Percentiles rank a stretch among this genome's conserved stretches.
Conservation (phyloP, 2,888 invertebrate species). For the Eupithecia centaureata region DNA sequence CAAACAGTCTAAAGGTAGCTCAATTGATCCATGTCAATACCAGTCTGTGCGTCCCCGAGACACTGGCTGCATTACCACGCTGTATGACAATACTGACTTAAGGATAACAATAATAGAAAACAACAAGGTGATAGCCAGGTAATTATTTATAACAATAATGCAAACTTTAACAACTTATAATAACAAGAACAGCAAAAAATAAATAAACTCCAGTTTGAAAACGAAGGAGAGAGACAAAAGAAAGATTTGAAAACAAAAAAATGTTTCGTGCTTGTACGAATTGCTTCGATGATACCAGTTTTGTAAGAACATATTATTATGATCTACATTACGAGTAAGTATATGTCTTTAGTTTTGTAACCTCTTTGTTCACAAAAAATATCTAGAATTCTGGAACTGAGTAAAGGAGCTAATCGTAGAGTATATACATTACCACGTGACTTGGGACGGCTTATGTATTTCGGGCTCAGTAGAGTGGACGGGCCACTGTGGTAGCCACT, state of each 20-base stretch:
- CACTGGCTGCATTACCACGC: no score
- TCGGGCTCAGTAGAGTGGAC: not conserved
- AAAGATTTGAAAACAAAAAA: not conserved
- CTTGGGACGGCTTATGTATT: slow-evolving; percentile 4
- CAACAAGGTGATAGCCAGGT: not conserved
- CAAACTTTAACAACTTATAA: not conserved
- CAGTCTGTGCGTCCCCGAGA: no score
- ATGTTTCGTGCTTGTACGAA: not conserved
- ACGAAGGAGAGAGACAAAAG: not conserved
- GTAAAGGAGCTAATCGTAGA: not conserved
- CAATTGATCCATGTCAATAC: no score
- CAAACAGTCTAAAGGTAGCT: no score
- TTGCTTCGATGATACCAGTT: not conserved
- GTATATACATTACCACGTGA: not conserved
- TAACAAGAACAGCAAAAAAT: not conserved
- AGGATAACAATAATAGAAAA: not conserved
- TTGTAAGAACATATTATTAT: no score
- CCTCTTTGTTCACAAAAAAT: not conserved
- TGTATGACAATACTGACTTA: no score
- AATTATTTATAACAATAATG: not conserved
- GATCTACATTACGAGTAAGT: no score
- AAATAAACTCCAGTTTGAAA: no score
- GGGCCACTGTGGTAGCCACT: not conserved
- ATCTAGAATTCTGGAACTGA: not conserved
- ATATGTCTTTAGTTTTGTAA: not conserved